Conservation (phyloP, 2,113 vertebrate genomes). For the Perccottus glenii region DNA sequence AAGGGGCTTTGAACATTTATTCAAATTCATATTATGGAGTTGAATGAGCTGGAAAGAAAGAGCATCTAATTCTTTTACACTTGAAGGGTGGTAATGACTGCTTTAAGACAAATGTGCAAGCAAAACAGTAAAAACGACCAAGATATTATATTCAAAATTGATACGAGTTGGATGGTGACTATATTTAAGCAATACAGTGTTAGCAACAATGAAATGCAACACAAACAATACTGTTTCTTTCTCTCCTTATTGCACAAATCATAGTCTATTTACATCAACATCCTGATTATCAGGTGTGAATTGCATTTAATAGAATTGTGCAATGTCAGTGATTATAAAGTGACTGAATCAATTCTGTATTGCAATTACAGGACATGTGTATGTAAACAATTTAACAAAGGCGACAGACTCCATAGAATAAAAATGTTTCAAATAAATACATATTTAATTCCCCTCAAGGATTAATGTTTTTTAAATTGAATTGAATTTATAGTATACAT, state of each 20-base stretch:
- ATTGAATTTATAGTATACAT: constrained; percentile 25
- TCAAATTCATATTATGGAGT: too few relatives aligned
- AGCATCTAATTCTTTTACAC: too few relatives aligned
- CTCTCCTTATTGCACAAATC: constrained; percentile 66
- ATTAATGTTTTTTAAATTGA: neutral
- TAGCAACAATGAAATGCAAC: constrained; percentile 61
- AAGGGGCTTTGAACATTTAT: neutral
- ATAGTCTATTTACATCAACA: constrained; percentile 42
- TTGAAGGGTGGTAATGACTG: neutral
- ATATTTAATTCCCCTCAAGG: constrained; percentile 18
- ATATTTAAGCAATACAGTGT: constrained; percentile 57
- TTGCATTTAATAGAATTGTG: constrained; percentile 38
- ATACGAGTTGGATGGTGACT: constrained; percentile 44
- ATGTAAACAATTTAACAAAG: constrained; percentile 28
- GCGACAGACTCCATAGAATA: constrained; percentile 38
- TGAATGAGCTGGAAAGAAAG: too few relatives aligned
- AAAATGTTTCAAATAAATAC: constrained; percentile 49
- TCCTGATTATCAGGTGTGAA: constrained; percentile 61
- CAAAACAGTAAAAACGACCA: constrained; percentile 25
- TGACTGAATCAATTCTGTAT: constrained; percentile 29
- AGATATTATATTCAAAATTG: constrained; percentile 38
- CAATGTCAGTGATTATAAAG: constrained; percentile 28
- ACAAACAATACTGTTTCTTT: constrained; percentile 51
- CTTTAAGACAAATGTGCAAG: neutral
- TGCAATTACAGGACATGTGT: constrained; percentile 20